A percentile compares a stretch with the other conserved stretches of the same genome.
These are phyloP conservation scores for Pilophorus perplexus DNA, from an alignment of 2,888 invertebrate species.

Conservation along the genomic window DNA sequence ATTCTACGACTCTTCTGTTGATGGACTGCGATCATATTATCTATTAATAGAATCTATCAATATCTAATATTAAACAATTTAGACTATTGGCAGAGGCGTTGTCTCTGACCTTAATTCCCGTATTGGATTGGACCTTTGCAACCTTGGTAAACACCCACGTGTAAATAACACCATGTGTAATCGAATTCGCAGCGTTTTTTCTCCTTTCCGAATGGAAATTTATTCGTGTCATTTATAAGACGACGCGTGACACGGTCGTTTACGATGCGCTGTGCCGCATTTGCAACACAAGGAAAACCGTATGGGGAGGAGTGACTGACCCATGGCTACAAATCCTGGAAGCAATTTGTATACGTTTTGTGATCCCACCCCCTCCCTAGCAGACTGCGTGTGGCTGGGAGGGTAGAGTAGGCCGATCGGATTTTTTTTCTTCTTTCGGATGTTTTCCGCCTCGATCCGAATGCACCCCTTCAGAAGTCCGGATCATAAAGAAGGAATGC, in stretches of 20 bases:
- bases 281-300: slow-evolving; percentile 8
- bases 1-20: no score
- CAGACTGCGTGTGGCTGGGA: no score
- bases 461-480: slow-evolving; percentile 12
- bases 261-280: slow-evolving; percentile 7
- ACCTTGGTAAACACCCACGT: no score
- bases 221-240: background rate
- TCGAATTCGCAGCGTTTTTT: background rate
- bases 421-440: no score
- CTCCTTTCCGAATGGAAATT: background rate
- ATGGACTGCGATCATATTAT: no score
- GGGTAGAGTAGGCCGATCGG: no score
- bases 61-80: no score
- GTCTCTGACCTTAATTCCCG: no score
- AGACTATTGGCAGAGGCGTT: no score
- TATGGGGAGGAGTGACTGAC: slow-evolving; percentile 14
- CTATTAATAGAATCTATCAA: no score
- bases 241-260: slow-evolving; percentile 16
- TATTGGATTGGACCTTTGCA: no score
- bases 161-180: no score
- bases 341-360: slow-evolving; percentile 25
- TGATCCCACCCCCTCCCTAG: background rate
- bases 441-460: slow-evolving; percentile 20
- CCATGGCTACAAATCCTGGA: background rate
- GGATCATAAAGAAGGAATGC: slow-evolving; percentile 32